Evolutionary conservation across 2,113 vertebrate genomes (phyloP).

Genomic region (Microcebus ravelobensis): DNA sequence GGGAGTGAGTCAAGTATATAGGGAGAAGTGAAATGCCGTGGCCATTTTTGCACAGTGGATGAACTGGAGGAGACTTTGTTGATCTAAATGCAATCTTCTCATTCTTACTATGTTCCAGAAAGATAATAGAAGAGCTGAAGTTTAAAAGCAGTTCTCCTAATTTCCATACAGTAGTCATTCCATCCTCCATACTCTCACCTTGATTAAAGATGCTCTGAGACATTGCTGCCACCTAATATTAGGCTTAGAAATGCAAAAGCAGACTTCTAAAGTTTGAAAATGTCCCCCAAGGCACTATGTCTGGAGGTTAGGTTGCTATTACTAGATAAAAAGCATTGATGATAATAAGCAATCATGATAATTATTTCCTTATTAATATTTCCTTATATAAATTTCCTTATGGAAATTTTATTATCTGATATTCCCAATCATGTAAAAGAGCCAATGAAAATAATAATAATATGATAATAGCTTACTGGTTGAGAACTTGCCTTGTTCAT

Average conservation of each 20-base stretch:
- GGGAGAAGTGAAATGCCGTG: background rate
- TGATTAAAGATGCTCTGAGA: background rate
- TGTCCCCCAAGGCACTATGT: background rate
- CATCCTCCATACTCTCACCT: background rate
- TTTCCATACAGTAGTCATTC: background rate
- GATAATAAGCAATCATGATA: background rate
- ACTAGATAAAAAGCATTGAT: background rate
- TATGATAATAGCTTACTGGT: background rate
- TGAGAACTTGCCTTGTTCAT: slow-evolving; percentile 15
- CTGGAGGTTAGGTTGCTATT: background rate
- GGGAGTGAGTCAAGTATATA: background rate
- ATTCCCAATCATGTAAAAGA: background rate
- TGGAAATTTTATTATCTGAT: background rate
- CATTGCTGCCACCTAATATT: background rate
- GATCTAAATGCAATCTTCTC: background rate
- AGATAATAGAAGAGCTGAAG: background rate
- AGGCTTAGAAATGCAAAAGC: background rate
- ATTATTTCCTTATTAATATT: background rate
- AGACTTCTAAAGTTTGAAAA: background rate
- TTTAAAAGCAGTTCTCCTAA: background rate
- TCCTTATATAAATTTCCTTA: background rate
- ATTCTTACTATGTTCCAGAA: background rate
- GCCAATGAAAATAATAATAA: background rate
- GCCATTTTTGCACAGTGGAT: background rate
- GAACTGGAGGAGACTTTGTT: background rate